phyloP scores from a whole-genome alignment of 2,888 invertebrate species.

The Spicauda simplicius region DNA sequence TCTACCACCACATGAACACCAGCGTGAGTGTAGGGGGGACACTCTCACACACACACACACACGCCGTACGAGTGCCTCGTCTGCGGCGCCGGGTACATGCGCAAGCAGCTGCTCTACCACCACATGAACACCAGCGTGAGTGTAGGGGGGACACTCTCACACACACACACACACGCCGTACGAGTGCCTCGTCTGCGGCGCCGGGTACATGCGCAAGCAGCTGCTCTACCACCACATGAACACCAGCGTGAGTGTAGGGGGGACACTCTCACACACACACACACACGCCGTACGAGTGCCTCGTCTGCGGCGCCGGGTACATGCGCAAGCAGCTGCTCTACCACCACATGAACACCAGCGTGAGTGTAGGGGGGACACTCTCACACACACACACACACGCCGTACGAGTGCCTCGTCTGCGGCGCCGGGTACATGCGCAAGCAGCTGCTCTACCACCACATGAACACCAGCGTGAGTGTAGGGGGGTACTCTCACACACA shows the following conservation, averaged over 20 bases:
- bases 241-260: slow-evolving; percentile 70
- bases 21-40: slow-evolving; percentile 65
- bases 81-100: slow-evolving; percentile 93
- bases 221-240: slow-evolving; percentile 91
- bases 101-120: slow-evolving; percentile 90
- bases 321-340: slow-evolving; percentile 93
- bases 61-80: slow-evolving; percentile 94
- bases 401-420: slow-evolving; percentile 92
- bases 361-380: slow-evolving; percentile 50
- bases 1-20: slow-evolving; percentile 91
- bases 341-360: slow-evolving; percentile 89
- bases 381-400: too few species aligned
- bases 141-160: background rate
- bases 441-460: slow-evolving; percentile 90
- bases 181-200: slow-evolving; percentile 92
- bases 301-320: slow-evolving; percentile 91
- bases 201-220: slow-evolving; percentile 93
- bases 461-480: slow-evolving; percentile 85
- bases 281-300: slow-evolving; percentile 94
- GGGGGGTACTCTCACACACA: too few species aligned
- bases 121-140: slow-evolving; percentile 89
- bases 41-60: slow-evolving; percentile 20
- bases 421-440: slow-evolving; percentile 94
- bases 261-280: too few species aligned
- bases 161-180: slow-evolving; percentile 86